phyloP scores from a whole-genome alignment of 2,888 invertebrate species.

The Amphipyra berbera region DNA sequence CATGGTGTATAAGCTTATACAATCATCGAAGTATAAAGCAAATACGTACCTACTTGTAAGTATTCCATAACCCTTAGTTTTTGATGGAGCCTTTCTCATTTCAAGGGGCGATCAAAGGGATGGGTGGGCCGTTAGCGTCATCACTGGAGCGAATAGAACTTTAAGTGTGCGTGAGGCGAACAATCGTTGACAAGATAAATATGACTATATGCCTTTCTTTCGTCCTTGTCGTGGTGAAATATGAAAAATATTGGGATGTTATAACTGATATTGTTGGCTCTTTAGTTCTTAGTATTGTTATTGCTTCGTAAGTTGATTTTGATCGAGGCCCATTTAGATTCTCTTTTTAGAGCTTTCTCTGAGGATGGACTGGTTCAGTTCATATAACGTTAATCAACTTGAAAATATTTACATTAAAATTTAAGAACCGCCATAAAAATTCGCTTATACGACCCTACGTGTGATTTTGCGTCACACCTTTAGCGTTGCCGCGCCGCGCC shows the following conservation, averaged over 20 bases:
- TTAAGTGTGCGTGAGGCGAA: conserved; percentile 1
- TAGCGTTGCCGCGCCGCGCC: too few relatives aligned
- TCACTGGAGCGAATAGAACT: conserved; percentile 2
- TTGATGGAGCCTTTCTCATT: background rate
- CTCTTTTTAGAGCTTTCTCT: too few relatives aligned
- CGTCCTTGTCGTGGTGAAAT: background rate
- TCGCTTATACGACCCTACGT: too few relatives aligned
- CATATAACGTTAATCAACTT: too few relatives aligned
- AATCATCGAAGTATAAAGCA: too few relatives aligned
- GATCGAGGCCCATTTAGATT: background rate
- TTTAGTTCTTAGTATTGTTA: background rate
- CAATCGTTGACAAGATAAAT: conserved; percentile 3
- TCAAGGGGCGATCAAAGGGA: background rate
- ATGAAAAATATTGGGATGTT: background rate
- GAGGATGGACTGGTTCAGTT: too few relatives aligned
- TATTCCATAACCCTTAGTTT: background rate
- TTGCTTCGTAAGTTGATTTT: background rate
- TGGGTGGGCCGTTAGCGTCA: background rate
- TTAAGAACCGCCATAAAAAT: too few relatives aligned
- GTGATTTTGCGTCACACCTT: too few relatives aligned
- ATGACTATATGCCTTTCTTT: background rate
- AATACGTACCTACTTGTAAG: background rate
- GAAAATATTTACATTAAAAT: too few relatives aligned
- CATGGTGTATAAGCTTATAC: too few relatives aligned
- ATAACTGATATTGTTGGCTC: background rate